Base-by-base conservation (phyloP, 2,113 vertebrate genomes). In the Labrus mixtus region DNA sequence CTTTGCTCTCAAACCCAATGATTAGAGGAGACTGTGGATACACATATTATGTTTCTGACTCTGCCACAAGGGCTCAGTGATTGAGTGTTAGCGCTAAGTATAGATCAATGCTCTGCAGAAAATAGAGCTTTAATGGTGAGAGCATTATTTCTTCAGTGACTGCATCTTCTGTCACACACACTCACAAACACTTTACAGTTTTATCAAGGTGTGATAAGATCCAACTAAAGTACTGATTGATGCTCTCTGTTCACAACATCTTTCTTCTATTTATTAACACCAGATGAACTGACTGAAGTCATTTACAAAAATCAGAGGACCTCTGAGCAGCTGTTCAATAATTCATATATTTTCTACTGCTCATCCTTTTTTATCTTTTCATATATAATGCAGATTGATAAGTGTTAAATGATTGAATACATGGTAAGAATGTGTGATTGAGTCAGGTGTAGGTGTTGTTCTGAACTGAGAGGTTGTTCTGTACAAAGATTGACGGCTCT, bases 11-110 rank as follows among this genome's bases (percentile, higher is more conserved):
- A 75, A 83, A 86, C 81, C 16, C 58, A 67, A 57, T 83, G 74
- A 89, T 89, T 82, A 86, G 79, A 80, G 79, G 63, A 80, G 76
- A 86, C 71, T 68, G 70, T 39, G 80, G 75, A 82, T 58, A 71
- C 84, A 87, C 76, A 86, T 76, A 82, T 60, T 85, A 17, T 53
- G 76, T 56, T 73, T 71, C 65, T 54, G 12, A 73, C 79, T 59
- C 56, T 60, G 71, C 64, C 60, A 57, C 69, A 46, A 70, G 75
- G 77, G 55, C 85, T 76, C 79, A 50, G 63, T 55, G 67, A 72
- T 55, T 81, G 56, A 68, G 72, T 55, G 66, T 75, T 67, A 61
- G 45, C 3, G 12, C 53, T 57, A 57, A 81, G 75, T n/a, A n/a
- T n/a, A n/a, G n/a, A n/a, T 79, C 72, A 84, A 51, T 76, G 73